Base-by-base conservation (phyloP, 1,140 invertebrate genomes). In the Hylaeus anthracinus region DNA sequence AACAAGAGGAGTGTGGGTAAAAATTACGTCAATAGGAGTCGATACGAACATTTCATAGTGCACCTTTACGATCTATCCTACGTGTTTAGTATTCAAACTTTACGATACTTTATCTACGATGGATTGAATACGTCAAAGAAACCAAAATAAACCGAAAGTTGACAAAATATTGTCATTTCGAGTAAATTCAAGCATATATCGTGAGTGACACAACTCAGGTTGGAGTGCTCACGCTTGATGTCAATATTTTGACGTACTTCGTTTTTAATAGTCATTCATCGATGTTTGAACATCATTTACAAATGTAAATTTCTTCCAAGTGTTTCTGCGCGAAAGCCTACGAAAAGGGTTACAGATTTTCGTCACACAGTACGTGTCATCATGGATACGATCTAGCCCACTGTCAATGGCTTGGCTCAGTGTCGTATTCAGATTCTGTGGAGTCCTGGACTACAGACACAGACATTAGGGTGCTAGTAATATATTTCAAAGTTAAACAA, bases 381-480 rank as follows among this genome's bases (percentile, higher is more conserved):
- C 51, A 71, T 58, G 61, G 26, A 74, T 26, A 55, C 53, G 78
- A 73, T 53, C 26, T 26, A 26, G 77, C 63, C 26, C 51, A 65
- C 70, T 79, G 77, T 79, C 76, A 72, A 79, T 75, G 63, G 63
- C 12, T 67, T 10, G 64, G 15, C 26, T 26, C 26, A 26, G 26
- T 26, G 0, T 26, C 26, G 26, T 26, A 26, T 26, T 26, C 26
- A 26, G 26, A 26, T 26, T 26, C 26, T 26, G 26, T 26, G 26
- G 26, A 26, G 26, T 26, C 26, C 26, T 26, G 26, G 26, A 26
- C 26, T 26, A 26, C 26, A 26, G 26, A 26, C 26, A 26, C 26
- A 26, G 26, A 26, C 26, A 26, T 26, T 26, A 26, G 26, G 26
- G 26, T 0, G 26, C 26, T 26, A 26, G 26, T 26, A 26, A 26